A percentile compares a stretch with the other conserved stretches of the same genome.
phyloP scores from a whole-genome alignment of 2,797 vertebrate species.

The Poeciliopsis turneri region DNA sequence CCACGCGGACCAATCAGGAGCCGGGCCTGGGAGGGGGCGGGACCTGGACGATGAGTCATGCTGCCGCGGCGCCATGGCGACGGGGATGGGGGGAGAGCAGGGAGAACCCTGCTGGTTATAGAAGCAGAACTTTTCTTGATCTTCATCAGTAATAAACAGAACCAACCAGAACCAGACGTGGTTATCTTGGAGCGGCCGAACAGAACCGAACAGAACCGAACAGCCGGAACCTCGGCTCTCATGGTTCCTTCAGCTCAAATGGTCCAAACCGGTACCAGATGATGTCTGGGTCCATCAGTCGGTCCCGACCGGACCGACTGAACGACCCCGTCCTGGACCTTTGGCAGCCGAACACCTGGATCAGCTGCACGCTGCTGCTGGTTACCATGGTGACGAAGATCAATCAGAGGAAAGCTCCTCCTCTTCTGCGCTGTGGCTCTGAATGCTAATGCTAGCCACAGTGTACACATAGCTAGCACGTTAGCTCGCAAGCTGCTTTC shows the following conservation, averaged over 20 bases:
- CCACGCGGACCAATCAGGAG: background rate
- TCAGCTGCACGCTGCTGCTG: background rate
- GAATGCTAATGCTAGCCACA: no score
- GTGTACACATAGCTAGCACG: no score
- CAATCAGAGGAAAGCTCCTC: background rate
- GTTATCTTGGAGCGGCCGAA: no score
- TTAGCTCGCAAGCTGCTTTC: no score
- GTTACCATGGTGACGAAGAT: background rate
- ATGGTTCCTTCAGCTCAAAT: background rate
- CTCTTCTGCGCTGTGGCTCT: background rate
- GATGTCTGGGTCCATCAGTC: background rate
- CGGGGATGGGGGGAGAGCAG: background rate
- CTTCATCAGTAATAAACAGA: background rate
- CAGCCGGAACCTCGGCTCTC: no score
- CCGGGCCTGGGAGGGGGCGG: background rate
- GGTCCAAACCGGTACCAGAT: background rate
- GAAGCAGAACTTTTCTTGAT: background rate
- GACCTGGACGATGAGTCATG: constrained; percentile 44
- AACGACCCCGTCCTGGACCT: no score
- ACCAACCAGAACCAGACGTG: no score
- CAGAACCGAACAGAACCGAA: no score
- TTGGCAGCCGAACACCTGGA: background rate
- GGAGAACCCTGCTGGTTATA: background rate
- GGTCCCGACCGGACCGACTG: no score
- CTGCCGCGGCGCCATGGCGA: constrained; percentile 44